These are phyloP conservation scores for Aphaenogaster ashmeadi DNA, from an alignment of 1,140 invertebrate species.

Conservation along the genomic window DNA sequence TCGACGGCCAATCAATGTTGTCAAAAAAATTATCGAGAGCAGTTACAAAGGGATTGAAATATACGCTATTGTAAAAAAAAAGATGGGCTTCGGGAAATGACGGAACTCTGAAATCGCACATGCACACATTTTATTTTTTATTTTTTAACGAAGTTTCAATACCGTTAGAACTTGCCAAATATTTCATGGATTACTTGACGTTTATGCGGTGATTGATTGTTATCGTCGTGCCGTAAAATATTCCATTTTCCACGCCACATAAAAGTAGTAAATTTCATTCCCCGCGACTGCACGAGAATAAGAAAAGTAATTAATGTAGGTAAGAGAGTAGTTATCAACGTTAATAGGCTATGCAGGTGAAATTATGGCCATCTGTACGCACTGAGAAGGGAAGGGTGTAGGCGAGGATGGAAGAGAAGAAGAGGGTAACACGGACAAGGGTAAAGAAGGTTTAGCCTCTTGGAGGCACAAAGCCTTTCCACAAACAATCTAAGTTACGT, in stretches of 20 bases:
- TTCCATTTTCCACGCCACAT: constrained; percentile 26
- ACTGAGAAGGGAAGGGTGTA: constrained; percentile 25
- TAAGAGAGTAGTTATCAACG: constrained; percentile 55
- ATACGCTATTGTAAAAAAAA: constrained; percentile 13
- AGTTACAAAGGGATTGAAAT: constrained; percentile 20
- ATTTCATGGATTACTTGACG: constrained; percentile 21
- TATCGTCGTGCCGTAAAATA: constrained; percentile 39
- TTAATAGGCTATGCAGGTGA: constrained; percentile 47
- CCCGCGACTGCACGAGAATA: constrained; percentile 27
- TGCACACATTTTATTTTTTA: neutral
- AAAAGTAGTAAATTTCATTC: constrained; percentile 58
- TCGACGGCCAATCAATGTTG: neutral
- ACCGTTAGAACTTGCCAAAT: constrained; percentile 35
- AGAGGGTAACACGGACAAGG: neutral
- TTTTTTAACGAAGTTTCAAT: constrained; percentile 20
- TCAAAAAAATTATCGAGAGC: constrained; percentile 18
- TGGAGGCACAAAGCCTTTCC: constrained; percentile 43
- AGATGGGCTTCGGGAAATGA: constrained; percentile 10
- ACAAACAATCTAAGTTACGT: constrained; percentile 37
- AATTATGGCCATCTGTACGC: constrained; percentile 49
- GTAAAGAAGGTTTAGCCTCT: constrained; percentile 9
- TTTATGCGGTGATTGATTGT: constrained; percentile 37
- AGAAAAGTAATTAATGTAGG: constrained; percentile 58
- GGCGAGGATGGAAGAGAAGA: neutral
- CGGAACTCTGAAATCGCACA: neutral